Percentiles rank a stretch among this genome's conserved stretches.
These are phyloP conservation scores for Coturnix japonica DNA, from an alignment of 2,113 vertebrate genomes.

Conservation along the genomic window DNA sequence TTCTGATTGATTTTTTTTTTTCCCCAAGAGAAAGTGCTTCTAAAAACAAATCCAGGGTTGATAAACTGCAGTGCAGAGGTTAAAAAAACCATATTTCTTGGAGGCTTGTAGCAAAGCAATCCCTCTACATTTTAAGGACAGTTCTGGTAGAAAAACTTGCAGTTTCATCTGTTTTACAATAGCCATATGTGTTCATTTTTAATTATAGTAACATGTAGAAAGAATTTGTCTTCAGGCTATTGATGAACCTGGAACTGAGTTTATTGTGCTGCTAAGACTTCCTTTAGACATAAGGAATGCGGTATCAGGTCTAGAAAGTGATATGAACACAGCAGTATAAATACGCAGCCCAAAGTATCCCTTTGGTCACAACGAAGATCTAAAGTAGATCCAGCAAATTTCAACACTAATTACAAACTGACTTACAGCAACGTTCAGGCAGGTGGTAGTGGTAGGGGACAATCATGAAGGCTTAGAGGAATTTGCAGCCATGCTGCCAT, in stretches of 20 bases:
- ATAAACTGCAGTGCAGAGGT: slow-evolving; percentile 21
- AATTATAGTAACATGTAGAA: background rate
- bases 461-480: background rate
- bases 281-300: background rate
- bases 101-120: slow-evolving; percentile 6
- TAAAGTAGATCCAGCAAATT: background rate
- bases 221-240: background rate
- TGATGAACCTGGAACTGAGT: background rate
- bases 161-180: background rate
- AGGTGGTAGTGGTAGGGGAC: background rate
- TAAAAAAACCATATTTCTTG: background rate
- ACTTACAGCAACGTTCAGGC: background rate
- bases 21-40: slow-evolving; percentile 9
- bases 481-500: background rate
- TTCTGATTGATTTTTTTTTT: background rate
- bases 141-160: background rate
- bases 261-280: background rate
- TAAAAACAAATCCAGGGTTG: slow-evolving; percentile 22
- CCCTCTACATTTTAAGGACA: background rate
- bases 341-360: background rate
- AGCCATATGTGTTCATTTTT: background rate
- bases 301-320: background rate
- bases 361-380: background rate
- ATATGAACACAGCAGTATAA: fast-evolving
- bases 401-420: background rate